Evolutionary conservation across 2,888 invertebrate genomes (phyloP).

Genomic region (Andricus curvator): DNA sequence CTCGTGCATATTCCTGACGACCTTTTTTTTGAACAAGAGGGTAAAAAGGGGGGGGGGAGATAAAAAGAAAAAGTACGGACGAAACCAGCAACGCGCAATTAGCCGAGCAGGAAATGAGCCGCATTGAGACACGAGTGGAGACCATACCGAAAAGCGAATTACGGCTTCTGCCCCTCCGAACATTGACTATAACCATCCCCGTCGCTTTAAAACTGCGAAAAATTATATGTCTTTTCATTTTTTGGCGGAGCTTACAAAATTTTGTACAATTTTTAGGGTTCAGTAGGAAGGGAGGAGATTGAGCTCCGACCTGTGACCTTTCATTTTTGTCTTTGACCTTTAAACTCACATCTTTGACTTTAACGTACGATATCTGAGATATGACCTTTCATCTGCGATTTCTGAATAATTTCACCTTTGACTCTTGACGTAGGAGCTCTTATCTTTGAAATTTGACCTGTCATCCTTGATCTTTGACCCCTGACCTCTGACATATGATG

Average conservation of each 20-base stretch:
- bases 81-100: conserved; percentile 61
- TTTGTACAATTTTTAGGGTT: not conserved
- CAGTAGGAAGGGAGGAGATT: too few relatives aligned
- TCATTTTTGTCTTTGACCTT: too few relatives aligned
- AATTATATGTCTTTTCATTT: not conserved
- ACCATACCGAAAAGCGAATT: conserved; percentile 44
- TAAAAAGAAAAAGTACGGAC: conserved; percentile 46
- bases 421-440: too few relatives aligned
- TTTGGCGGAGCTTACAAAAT: not conserved
- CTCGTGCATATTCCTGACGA: conserved; percentile 41
- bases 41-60: not conserved
- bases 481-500: too few relatives aligned
- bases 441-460: too few relatives aligned
- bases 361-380: too few relatives aligned
- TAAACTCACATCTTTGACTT: too few relatives aligned
- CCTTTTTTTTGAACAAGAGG: conserved; percentile 28
- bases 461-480: too few relatives aligned
- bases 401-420: too few relatives aligned
- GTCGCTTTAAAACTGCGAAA: conserved; percentile 14
- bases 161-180: conserved; percentile 28
- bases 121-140: conserved; percentile 42
- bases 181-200: conserved; percentile 10
- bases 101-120: conserved; percentile 63
- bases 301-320: too few relatives aligned
- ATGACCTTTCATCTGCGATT: too few relatives aligned